Base-by-base conservation (phyloP, 2,888 invertebrate species). In the Eulithis testata region DNA sequence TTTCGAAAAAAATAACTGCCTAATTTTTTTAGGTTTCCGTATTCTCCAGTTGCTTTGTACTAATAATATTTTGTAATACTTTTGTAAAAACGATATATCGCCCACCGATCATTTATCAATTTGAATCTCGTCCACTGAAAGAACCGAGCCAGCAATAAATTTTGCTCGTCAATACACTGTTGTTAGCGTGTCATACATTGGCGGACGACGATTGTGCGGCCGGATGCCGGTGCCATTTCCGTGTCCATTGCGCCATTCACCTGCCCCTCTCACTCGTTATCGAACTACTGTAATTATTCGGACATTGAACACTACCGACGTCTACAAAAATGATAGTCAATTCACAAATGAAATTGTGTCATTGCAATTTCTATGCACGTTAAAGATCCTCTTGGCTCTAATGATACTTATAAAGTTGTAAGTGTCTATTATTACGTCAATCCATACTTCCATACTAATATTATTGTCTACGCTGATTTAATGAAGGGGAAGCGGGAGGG, bases 171-270 rank as follows among this genome's bases (percentile, higher is more conserved):
- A 69, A 73, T 68, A 61, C 54, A 67, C 59, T 60, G 65, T 64
- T 68, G 67, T 67, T 66, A 71, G 66, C 57, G 63, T 60, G 67
- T 68, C 67, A 68, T 67, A 63, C 69, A 74, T 72, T 73, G 74
- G 69, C 70, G 66, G 71, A 74, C 72, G 66, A 70, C 84, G 84
- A 88, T 88, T 88, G 88, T 86, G 88, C 77, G 89, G 87, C 87
- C 89, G 89, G 90, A 90, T 77, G 85, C 86, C 76, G 77, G 79
- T 71, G 83, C 86, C 88, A 86, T 89, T 89, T 86, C 89, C 86
- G 85, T 78, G 83, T 84, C 77, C 84, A 86, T 78, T 79, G 79
- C 78, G 74, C 82, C 75, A 83, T 85, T 88, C 87, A 84, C 81
- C 81, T 78, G 68, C 65, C 60, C 58, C 40, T 58, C 61, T 43